Evolutionary conservation across 2,113 vertebrate species (phyloP), one percentile per base, ranked within the genome.

Genomic region (Podarcis raffonei): DNA sequence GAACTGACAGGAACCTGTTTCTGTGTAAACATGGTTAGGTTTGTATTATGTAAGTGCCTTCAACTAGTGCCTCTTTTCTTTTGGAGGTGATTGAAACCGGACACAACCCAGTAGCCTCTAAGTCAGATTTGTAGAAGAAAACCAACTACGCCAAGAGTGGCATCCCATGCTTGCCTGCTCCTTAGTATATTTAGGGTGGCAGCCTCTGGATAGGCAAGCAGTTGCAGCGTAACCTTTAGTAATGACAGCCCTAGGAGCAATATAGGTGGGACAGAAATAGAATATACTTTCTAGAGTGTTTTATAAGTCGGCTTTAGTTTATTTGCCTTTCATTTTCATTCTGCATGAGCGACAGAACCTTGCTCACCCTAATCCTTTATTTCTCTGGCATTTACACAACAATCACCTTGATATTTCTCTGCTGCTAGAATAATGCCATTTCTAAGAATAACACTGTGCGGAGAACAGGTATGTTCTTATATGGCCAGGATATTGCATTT

Each of bases 301-400:
- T 87, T 13, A 88, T 83, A 86, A 93, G 4, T 32, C 74, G 39
- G 20, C 65, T 72, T 84, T 86, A 69, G 90, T 62, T 85, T 84
- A 79, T 72, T 89, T 81, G 42, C 57, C 76, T 83, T 88, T 88
- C 71, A 83, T 88, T 88, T 88, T 78, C 39, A 83, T 83, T 68
- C 62, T 37, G 23, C 81, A n/a, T 23, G 35, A 79, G 65, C 6
- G 37, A 68, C 75, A 66, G 16, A 76, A 30, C 37, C 77, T 68
- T 7, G 39, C 62, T 16, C 66, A 66, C 75, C 62, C 65, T 83
- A 84, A 68, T 84, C 81, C 83, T 89, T 85, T 72, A 74, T 65
- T 59, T 80, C 87, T 68, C 48, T 86, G 83, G 89, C 71, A 88
- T 32, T 85, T 93, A 77, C 18, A 81, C 37, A 84, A 84, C 82